phyloP scores from a whole-genome alignment of 2,888 invertebrate genomes.

The Troilus luridus region DNA sequence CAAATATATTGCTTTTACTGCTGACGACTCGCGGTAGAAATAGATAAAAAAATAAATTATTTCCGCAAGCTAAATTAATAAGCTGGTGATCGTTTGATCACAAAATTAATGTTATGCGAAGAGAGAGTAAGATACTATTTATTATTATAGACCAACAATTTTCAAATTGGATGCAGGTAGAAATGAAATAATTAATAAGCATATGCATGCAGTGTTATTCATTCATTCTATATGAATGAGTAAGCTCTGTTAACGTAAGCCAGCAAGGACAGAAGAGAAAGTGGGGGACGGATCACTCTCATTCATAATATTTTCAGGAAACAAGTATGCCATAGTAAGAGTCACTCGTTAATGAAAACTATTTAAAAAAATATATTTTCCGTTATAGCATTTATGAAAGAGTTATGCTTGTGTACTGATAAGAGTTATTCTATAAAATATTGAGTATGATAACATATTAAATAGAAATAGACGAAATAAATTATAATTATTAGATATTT shows the following conservation, averaged over 20 bases:
- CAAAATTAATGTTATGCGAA: neutral
- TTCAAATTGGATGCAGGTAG: neutral
- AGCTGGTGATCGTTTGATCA: neutral
- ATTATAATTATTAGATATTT: neutral
- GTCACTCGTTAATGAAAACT: conserved; percentile 5
- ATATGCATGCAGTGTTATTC: neutral
- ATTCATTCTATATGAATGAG: conserved; percentile 15
- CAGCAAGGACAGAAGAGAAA: conserved; percentile 29
- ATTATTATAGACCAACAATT: neutral
- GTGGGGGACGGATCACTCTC: conserved; percentile 48
- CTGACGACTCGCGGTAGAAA: neutral
- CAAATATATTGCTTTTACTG: neutral
- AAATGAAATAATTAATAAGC: neutral
- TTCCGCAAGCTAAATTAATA: neutral
- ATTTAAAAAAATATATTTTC: neutral
- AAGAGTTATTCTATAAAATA: neutral
- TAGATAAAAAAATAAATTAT: neutral
- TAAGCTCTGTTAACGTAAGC: conserved; percentile 30
- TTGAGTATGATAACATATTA: neutral
- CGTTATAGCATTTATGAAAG: neutral
- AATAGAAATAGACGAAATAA: neutral
- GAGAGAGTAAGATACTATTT: neutral
- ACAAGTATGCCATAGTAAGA: conserved; percentile 37
- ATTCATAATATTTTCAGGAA: conserved; percentile 61
- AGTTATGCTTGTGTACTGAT: neutral